These are phyloP conservation scores for Amblyjoppa proteus DNA, from an alignment of 2,888 invertebrate species.

Conservation along the genomic window DNA sequence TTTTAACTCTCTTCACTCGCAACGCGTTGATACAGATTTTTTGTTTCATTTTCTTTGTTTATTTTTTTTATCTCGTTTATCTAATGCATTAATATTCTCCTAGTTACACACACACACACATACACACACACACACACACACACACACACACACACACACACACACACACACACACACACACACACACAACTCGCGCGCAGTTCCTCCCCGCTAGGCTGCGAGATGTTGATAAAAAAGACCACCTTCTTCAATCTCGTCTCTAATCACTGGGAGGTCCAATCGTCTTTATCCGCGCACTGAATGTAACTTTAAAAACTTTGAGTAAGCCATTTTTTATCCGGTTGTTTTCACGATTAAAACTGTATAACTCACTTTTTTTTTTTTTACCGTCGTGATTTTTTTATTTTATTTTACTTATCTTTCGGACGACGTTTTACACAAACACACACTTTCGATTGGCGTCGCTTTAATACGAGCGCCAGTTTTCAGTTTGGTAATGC, in stretches of 20 bases:
- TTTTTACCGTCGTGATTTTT: conserved; percentile 4
- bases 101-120: conserved; percentile 15
- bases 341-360: conserved; percentile 43
- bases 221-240: conserved; percentile 64
- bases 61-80: conserved; percentile 6
- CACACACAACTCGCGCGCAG: background rate
- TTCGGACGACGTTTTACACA: conserved; percentile 17
- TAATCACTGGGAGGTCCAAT: conserved; percentile 45
- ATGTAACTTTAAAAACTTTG: conserved; percentile 21
- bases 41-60: conserved; percentile 11
- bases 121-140: background rate
- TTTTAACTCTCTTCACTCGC: conserved; percentile 21
- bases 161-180: background rate
- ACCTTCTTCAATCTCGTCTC: conserved; percentile 63
- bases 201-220: conserved; percentile 59
- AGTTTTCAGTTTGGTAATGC: conserved; percentile 31
- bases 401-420: background rate
- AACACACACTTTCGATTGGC: conserved; percentile 26
- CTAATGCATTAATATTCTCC: conserved; percentile 39
- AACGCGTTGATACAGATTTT: conserved; percentile 48
- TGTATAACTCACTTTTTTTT: conserved; percentile 40
- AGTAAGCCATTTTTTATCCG: conserved; percentile 23
- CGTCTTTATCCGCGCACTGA: conserved; percentile 2
- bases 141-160: background rate
- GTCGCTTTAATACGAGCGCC: conserved; percentile 33